Evolutionary conservation across 1,140 invertebrate genomes (phyloP).

Genomic region (Ceratina japonica): DNA sequence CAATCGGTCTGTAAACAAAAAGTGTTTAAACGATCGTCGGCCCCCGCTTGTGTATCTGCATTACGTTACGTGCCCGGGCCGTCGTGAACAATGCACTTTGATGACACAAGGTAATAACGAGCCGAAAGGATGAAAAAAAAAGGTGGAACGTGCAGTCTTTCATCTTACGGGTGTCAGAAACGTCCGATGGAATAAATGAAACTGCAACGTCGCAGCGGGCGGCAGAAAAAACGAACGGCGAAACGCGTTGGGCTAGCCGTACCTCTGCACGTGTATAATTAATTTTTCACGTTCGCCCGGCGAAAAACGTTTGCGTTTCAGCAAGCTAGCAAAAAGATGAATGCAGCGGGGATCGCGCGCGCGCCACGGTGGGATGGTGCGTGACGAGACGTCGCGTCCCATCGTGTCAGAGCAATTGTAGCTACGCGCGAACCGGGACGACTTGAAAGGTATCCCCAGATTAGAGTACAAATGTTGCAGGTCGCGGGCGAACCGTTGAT

Average conservation of each 20-base stretch:
- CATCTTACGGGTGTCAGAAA: neutral
- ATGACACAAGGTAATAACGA: too few relatives aligned
- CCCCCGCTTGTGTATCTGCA: too few relatives aligned
- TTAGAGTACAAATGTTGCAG: conserved; percentile 11
- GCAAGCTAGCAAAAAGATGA: neutral
- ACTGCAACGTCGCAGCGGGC: neutral
- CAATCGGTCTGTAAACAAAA: too few relatives aligned
- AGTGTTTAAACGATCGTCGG: too few relatives aligned
- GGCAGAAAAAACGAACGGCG: conserved; percentile 1
- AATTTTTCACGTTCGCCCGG: conserved; percentile 7
- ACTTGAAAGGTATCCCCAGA: conserved; percentile 1
- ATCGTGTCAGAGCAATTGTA: conserved; percentile 6
- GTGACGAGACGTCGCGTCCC: conserved; percentile 7
- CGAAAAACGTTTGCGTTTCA: conserved; percentile 11
- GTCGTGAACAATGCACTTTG: neutral
- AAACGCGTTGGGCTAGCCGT: neutral
- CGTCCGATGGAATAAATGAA: neutral
- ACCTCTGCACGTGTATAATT: conserved; percentile 1
- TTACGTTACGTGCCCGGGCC: neutral
- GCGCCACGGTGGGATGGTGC: neutral
- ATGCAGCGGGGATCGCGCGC: neutral
- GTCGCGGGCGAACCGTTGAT: neutral
- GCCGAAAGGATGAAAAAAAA: neutral
- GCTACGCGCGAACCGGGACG: neutral
- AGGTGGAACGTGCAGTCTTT: neutral